These are phyloP conservation scores for Drosophila sulfurigaster DNA, from an alignment of 1,140 invertebrate genomes.

Conservation along the genomic window DNA sequence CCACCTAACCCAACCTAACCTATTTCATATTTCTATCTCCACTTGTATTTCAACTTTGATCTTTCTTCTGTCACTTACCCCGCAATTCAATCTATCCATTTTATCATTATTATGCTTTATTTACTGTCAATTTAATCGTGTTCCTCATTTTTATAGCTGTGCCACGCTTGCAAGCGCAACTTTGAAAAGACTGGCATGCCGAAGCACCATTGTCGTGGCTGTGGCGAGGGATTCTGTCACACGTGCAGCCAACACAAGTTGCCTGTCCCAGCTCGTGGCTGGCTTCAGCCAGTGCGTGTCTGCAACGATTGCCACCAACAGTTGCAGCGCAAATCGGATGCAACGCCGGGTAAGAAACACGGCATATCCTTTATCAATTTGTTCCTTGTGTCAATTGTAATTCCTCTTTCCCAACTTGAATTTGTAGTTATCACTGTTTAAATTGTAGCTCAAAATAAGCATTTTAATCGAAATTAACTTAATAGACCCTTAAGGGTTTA, in stretches of 20 bases:
- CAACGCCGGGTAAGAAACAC: slow-evolving; percentile 67
- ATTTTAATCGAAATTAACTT: too few relatives aligned
- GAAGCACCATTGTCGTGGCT: slow-evolving; percentile 93
- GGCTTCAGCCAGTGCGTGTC: slow-evolving; percentile 89
- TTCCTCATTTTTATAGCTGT: slow-evolving; percentile 85
- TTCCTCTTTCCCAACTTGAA: not conserved
- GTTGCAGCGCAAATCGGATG: slow-evolving; percentile 65
- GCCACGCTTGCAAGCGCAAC: slow-evolving; percentile 87
- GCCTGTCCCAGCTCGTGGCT: slow-evolving; percentile 89
- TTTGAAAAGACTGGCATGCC: slow-evolving; percentile 86
- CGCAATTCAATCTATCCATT: too few relatives aligned
- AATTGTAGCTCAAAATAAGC: too few relatives aligned
- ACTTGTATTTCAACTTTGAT: too few relatives aligned
- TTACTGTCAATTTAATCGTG: not conserved
- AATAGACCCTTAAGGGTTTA: too few relatives aligned
- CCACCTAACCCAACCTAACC: too few relatives aligned
- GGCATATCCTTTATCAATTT: too few relatives aligned
- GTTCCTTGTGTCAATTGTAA: not conserved
- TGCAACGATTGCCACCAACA: slow-evolving; percentile 88
- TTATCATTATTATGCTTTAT: not conserved
- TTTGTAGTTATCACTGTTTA: too few relatives aligned
- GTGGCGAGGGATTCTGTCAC: slow-evolving; percentile 90
- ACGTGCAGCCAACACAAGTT: slow-evolving; percentile 87
- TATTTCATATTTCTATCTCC: too few relatives aligned
- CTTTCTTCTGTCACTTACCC: too few relatives aligned